Base-by-base conservation (phyloP, 2,888 invertebrate species). In the Callinectes sapidus region DNA sequence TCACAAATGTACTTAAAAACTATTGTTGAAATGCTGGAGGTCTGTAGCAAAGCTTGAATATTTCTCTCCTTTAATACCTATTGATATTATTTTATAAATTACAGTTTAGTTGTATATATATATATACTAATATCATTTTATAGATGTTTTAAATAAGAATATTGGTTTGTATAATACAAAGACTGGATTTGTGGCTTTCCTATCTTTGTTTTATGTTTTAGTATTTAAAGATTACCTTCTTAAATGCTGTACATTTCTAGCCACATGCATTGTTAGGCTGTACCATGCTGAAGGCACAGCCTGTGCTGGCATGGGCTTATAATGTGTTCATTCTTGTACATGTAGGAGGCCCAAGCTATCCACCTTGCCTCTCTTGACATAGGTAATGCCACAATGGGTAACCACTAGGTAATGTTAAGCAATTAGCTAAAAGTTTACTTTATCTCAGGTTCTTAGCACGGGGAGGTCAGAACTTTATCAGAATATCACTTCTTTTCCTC, bases 371-470 rank as follows among this genome's bases (percentile, higher is more conserved):
- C 16, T 81, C 81, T 77, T 81, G 35, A 81, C 81, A 81, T 35
- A 71, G 71, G 28, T 71, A 71, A 71, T 71, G 71, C 71, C 71
- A 71, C 71, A 81, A 81, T 81, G 81, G 81, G 81, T 81, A 71
- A 71, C 71, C 71, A 71, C 0, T 71, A 81, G 10, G 81, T 81
- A 81, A 35, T 81, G 13, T 81, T 32, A 81, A 81, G 35, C 16
- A 81, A 81, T 1, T 71, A 71, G n/a, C 71, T 71, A 71, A 71
- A 71, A 71, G 71, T 28, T 28, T 28, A 71, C n/a, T 71, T 28
- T 71, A 28, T 71, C 71, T 71, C 71, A 28, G 28, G n/a, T 71
- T n/a, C 71, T n/a, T 71, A 71, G n/a, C 71, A 71, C 71, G 23
- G 71, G 71, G 71, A 71, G 28, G 71, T 71, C 71, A 71, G 71